Percentiles rank a stretch among this genome's conserved stretches.
Conservation (phyloP, 2,888 invertebrate genomes). For the Pseudolycoriella hygida region DNA sequence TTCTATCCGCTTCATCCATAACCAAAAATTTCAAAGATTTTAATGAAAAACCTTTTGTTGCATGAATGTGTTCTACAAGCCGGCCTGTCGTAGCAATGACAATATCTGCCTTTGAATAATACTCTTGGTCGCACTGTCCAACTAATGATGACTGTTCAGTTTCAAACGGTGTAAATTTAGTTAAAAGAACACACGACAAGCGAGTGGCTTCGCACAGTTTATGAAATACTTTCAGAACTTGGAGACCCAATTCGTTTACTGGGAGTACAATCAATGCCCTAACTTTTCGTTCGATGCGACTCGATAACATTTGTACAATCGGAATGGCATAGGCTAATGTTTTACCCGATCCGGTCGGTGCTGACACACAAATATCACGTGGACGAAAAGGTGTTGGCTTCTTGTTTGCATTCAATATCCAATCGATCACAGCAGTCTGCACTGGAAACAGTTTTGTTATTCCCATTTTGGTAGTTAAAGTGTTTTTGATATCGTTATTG, state of each 20-base stretch:
- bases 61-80: conserved; percentile 76
- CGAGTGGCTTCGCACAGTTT: conserved; percentile 47
- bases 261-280: conserved; percentile 84
- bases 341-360: conserved; percentile 96
- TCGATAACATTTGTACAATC: conserved; percentile 54
- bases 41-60: conserved; percentile 61
- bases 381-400: conserved; percentile 48
- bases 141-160: conserved; percentile 49
- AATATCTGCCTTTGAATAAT: conserved; percentile 47
- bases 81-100: conserved; percentile 87
- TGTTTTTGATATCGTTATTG: conserved; percentile 40
- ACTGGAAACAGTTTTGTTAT: conserved; percentile 70
- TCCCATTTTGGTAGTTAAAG: conserved; percentile 44
- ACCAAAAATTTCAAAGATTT: conserved; percentile 59
- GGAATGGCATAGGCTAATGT: conserved; percentile 89
- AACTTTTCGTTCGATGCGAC: conserved; percentile 43
- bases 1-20: conserved; percentile 94
- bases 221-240: conserved; percentile 71
- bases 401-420: conserved; percentile 45
- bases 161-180: conserved; percentile 47
- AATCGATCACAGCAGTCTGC: conserved; percentile 60
- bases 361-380: conserved; percentile 86
- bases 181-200: conserved; percentile 50
- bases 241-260: conserved; percentile 77
- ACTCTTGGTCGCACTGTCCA: conserved; percentile 27